phyloP scores from a whole-genome alignment of 2,113 vertebrate genomes.

The Brachyhypopomus occidentalis region DNA sequence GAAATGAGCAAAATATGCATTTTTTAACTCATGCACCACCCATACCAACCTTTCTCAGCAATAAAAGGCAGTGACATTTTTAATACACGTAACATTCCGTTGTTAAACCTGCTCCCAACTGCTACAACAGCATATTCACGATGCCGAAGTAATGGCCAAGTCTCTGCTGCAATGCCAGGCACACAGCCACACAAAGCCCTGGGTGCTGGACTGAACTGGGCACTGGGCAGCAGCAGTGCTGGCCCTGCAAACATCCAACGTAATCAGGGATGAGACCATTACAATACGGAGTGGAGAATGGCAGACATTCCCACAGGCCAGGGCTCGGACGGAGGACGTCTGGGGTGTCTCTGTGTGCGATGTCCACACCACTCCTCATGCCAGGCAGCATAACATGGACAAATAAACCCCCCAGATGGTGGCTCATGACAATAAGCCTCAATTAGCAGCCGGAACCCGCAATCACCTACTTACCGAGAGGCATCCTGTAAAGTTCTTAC shows the following conservation, averaged over 20 bases:
- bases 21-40: too few relatives aligned
- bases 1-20: background rate
- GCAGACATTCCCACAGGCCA: conserved; percentile 56
- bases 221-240: conserved; percentile 57
- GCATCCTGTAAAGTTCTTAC: conserved; percentile 68
- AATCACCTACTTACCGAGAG: conserved; percentile 44
- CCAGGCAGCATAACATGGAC: conserved; percentile 62
- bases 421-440: conserved; percentile 67
- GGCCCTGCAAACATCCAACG: conserved; percentile 55
- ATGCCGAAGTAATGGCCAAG: conserved; percentile 47
- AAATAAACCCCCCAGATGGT: conserved; percentile 73
- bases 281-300: conserved; percentile 59
- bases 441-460: conserved; percentile 67
- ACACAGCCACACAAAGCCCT: conserved; percentile 40
- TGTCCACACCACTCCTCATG: conserved; percentile 49
- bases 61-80: too few relatives aligned
- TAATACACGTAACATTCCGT: background rate
- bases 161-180: conserved; percentile 1
- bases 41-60: background rate
- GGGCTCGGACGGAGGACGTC: conserved; percentile 49
- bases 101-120: background rate
- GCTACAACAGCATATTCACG: background rate
- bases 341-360: conserved; percentile 41
- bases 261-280: conserved; percentile 57
- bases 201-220: conserved; percentile 61